A percentile compares a stretch with the other conserved stretches of the same genome.
phyloP scores from a whole-genome alignment of 2,113 vertebrate genomes.

The Puffinus mauretanicus region DNA sequence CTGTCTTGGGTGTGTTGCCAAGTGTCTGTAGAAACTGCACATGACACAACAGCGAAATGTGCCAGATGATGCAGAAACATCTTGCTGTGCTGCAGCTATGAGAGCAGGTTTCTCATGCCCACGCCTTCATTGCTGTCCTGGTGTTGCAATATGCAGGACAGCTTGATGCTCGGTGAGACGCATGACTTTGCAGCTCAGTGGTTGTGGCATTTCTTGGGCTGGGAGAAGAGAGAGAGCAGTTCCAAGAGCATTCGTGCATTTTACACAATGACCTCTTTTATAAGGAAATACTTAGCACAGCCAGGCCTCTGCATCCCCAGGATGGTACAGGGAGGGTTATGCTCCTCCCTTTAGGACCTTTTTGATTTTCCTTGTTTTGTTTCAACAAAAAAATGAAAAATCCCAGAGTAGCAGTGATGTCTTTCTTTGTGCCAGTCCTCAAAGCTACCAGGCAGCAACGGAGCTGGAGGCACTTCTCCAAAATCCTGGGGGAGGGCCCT shows the following conservation, averaged over 20 bases:
- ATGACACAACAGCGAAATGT: fast-evolving
- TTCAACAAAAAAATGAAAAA: not conserved
- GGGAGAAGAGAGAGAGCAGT: not conserved
- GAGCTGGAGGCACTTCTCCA: not conserved
- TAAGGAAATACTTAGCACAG: not conserved
- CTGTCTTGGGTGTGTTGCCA: not conserved
- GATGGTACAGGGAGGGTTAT: not conserved
- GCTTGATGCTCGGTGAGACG: fast-evolving
- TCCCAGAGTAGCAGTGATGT: not conserved
- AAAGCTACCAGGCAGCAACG: not conserved
- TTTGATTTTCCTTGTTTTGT: not conserved
- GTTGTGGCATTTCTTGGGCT: not conserved
- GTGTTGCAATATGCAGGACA: not conserved
- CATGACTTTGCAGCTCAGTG: not conserved
- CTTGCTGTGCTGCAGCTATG: not conserved
- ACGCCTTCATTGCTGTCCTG: fast-evolving
- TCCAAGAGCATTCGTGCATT: not conserved
- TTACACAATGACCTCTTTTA: not conserved
- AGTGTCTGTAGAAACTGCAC: not conserved
- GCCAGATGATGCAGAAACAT: not conserved
- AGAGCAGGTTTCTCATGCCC: not conserved
- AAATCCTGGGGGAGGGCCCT: not conserved
- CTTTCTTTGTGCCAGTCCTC: not conserved
- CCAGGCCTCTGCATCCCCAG: not conserved
- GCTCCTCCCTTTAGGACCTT: not conserved